Base-by-base conservation (phyloP, 2,888 invertebrate species). In the Xestobium rufovillosum region DNA sequence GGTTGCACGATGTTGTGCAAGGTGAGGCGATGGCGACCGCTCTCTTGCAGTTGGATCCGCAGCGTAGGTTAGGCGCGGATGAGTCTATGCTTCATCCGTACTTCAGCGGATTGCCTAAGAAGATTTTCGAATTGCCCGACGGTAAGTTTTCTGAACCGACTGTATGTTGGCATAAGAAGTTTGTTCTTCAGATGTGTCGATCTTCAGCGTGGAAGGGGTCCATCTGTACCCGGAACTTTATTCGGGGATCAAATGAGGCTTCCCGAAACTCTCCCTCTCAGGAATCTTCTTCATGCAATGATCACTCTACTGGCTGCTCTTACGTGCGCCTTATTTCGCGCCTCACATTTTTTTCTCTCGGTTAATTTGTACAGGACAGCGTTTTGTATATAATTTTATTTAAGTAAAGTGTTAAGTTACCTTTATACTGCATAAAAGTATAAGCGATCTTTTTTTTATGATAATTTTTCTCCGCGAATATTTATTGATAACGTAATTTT, bases 161-260 rank as follows among this genome's bases (percentile, higher is more conserved):
- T 11, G 9, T n/a, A n/a, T n/a, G n/a, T n/a, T n/a, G n/a, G n/a
- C n/a, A n/a, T n/a, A n/a, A n/a, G n/a, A n/a, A n/a, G n/a, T n/a
- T n/a, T n/a, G n/a, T n/a, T n/a, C n/a, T 81, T 26, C 80, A 95
- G 95, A 90, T 71, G 80, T 88, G 60, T 92, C 94, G 58, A 90
- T 96, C 73, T 92, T 90, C 73, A 88, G 84, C 57, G 90, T 95
- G 63, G 90, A 92, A 69, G 92, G 92, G 56, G 80, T 94, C 56
- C 80, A 82, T 66, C 68, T 91, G 60, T 80, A 81, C 65, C 80
- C 84, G 37, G 94, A 94, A 70, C 78, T 80, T 58, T 72, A 80
- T 59, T 53, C 59, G 12, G 56, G 56, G 34, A 54, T 61, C 34
- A 61, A 61, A 58, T 59, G 60, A 62, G 51, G 52, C 41, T 48